Conservation (phyloP, 1,140 invertebrate genomes). For the Drosophila azteca region DNA sequence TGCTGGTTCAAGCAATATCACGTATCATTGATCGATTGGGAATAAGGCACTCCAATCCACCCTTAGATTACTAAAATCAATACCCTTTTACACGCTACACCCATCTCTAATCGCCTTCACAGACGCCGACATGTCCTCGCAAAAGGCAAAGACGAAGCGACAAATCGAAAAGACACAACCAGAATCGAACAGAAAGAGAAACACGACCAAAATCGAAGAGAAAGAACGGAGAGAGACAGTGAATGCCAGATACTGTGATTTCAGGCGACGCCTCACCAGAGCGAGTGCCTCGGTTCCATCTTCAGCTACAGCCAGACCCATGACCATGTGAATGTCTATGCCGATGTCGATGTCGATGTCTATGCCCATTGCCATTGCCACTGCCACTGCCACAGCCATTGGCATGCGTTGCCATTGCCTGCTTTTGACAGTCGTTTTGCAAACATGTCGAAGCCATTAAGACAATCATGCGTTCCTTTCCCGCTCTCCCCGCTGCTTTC, state of each 20-base stretch:
- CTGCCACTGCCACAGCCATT: conserved; percentile 9
- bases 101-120: conserved; percentile 43
- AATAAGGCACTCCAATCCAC: too few species aligned
- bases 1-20: too few species aligned
- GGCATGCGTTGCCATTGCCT: conserved; percentile 50
- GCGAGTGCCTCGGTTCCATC: conserved; percentile 3
- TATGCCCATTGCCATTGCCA: conserved; percentile 40
- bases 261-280: conserved; percentile 28
- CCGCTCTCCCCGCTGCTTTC: conserved; percentile 7
- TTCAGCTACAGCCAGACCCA: conserved; percentile 17
- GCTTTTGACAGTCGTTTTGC: conserved; percentile 81
- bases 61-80: not conserved
- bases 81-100: not conserved
- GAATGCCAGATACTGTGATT: conserved; percentile 56
- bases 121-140: conserved; percentile 38
- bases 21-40: not conserved
- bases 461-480: conserved; percentile 73
- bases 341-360: conserved; percentile 17
- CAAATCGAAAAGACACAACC: conserved; percentile 71
- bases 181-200: conserved; percentile 17
- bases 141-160: conserved; percentile 46
- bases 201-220: conserved; percentile 26
- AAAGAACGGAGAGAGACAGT: conserved; percentile 40
- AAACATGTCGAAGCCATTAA: conserved; percentile 82
- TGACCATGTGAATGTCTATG: conserved; percentile 23